Conservation (phyloP, 2,888 invertebrate species). For the Sesia bembeciformis region DNA sequence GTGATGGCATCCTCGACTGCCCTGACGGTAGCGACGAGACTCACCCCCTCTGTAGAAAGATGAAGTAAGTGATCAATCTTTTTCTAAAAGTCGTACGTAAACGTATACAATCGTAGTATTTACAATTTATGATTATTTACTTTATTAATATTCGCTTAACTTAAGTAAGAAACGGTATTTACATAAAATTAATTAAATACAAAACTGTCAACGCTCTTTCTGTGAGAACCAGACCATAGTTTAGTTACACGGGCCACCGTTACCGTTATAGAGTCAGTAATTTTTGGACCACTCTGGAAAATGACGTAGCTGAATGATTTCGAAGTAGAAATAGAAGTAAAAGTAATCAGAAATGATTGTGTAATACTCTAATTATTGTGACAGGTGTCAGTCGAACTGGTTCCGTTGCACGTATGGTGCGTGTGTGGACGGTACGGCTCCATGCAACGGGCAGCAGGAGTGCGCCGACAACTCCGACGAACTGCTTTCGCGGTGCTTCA, state of each 20-base stretch:
- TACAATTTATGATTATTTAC: neutral
- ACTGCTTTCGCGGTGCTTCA: constrained; percentile 41
- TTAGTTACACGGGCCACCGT: no score
- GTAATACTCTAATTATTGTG: neutral
- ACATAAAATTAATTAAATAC: no score
- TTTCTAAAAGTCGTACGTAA: neutral
- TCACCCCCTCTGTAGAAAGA: constrained; percentile 37
- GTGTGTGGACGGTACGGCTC: constrained; percentile 51
- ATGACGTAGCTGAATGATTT: no score
- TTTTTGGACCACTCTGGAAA: no score
- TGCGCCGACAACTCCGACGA: constrained; percentile 63
- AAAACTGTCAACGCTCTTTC: no score
- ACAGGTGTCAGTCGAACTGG: constrained; percentile 41
- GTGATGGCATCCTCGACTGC: constrained; percentile 50
- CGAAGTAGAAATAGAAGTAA: no score
- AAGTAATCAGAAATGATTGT: no score
- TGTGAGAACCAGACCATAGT: no score
- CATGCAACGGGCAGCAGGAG: constrained; percentile 42
- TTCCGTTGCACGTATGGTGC: constrained; percentile 58
- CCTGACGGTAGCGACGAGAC: constrained; percentile 50
- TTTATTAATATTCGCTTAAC: neutral
- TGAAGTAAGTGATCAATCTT: constrained; percentile 18
- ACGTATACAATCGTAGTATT: no score
- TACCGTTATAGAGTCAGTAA: no score
- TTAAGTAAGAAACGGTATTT: neutral